Percentiles rank a stretch among this genome's conserved stretches.
Evolutionary conservation across 2,888 invertebrate genomes (phyloP).

Genomic region (Stictocephala bisonia): DNA sequence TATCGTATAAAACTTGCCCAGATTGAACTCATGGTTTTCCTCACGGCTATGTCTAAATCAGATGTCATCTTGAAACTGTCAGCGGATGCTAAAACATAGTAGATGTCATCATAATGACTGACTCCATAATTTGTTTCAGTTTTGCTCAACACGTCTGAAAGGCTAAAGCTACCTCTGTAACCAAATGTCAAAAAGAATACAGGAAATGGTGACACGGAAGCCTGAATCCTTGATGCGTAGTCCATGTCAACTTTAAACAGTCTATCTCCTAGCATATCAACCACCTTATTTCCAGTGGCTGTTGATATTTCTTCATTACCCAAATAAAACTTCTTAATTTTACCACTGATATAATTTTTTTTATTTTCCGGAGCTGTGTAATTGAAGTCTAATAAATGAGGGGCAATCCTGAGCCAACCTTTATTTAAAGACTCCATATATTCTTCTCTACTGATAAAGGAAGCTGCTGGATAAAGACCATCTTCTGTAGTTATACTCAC

Average conservation of each 20-base stretch:
- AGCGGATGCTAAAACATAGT: slow-evolving; percentile 1
- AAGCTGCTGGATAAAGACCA: slow-evolving; percentile 78
- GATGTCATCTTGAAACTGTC: slow-evolving; percentile 63
- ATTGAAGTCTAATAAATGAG: slow-evolving; percentile 59
- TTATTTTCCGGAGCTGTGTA: slow-evolving; percentile 53
- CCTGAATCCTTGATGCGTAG: slow-evolving; percentile 18
- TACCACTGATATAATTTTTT: slow-evolving; percentile 48
- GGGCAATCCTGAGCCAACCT: slow-evolving; percentile 57
- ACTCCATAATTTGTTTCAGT: slow-evolving; percentile 3
- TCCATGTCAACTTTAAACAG: slow-evolving; percentile 29
- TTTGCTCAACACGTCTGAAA: slow-evolving; percentile 18
- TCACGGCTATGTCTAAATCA: slow-evolving; percentile 68
- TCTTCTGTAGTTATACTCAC: slow-evolving; percentile 75
- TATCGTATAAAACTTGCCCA: slow-evolving; percentile 69
- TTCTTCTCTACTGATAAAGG: slow-evolving; percentile 29
- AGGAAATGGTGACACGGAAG: neutral
- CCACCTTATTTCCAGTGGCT: neutral
- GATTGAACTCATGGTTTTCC: slow-evolving; percentile 68
- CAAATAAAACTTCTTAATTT: slow-evolving; percentile 57
- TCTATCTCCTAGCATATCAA: slow-evolving; percentile 30
- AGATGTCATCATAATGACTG: slow-evolving; percentile 33
- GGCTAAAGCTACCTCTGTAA: slow-evolving; percentile 12
- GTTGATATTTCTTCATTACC: slow-evolving; percentile 5
- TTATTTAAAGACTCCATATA: slow-evolving; percentile 47
- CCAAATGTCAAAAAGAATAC: slow-evolving; percentile 37